Evolutionary conservation across 2,797 vertebrate genomes (phyloP).

Genomic region (Pantherophis vulpinus): DNA sequence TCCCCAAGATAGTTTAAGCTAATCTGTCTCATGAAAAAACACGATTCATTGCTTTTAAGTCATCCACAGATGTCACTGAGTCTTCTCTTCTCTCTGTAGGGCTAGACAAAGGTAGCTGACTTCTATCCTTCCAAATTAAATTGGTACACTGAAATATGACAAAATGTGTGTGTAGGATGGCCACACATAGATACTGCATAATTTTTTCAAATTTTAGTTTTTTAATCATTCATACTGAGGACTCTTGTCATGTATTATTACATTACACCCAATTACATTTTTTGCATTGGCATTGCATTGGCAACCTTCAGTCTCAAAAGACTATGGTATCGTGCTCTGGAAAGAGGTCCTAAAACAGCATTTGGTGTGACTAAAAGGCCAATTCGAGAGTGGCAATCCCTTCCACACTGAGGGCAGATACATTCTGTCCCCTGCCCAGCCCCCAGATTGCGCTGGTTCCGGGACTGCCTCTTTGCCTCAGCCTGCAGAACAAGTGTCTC

Average conservation of each 20-base stretch:
- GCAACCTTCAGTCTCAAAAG: too few relatives aligned
- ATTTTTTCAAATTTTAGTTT: neutral
- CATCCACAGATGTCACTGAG: neutral
- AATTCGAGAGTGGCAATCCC: too few relatives aligned
- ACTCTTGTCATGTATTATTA: neutral
- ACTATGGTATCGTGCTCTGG: too few relatives aligned
- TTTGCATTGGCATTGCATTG: neutral
- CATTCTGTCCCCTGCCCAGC: too few relatives aligned
- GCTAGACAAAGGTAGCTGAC: neutral
- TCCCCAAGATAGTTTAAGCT: neutral
- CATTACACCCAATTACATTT: neutral
- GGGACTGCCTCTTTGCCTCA: too few relatives aligned
- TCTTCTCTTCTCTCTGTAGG: neutral
- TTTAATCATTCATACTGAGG: neutral
- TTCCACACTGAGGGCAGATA: too few relatives aligned
- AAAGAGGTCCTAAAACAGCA: too few relatives aligned
- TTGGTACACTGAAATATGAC: neutral
- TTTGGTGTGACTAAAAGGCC: too few relatives aligned
- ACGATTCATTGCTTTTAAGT: neutral
- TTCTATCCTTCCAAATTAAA: neutral
- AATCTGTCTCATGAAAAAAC: neutral
- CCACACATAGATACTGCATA: neutral
- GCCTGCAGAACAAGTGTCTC: too few relatives aligned
- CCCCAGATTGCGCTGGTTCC: too few relatives aligned
- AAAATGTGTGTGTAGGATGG: neutral